Conservation (phyloP, 2,113 vertebrate species). For the Gymnocephalus cernua region DNA sequence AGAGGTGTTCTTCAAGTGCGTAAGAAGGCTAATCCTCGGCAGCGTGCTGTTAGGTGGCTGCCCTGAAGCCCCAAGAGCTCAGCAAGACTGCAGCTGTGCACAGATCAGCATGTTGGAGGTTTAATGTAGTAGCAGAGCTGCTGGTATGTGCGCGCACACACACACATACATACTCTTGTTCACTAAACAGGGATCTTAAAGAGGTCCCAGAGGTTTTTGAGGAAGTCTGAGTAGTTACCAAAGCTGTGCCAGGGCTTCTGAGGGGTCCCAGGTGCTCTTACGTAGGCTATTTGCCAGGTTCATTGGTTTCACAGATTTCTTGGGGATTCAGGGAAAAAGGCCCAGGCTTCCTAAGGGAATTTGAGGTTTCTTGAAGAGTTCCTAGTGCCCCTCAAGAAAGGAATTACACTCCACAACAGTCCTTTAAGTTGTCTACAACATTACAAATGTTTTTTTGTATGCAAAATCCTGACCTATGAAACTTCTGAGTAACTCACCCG, state of each 20-base stretch:
- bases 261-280: no score
- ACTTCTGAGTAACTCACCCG: no score
- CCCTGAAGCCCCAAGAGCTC: slow-evolving; percentile 21
- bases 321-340: not conserved
- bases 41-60: slow-evolving; percentile 8
- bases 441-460: not conserved
- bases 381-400: not conserved
- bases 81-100: slow-evolving; percentile 29
- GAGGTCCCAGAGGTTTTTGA: not conserved
- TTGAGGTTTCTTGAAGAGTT: not conserved
- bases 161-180: not conserved
- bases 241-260: not conserved
- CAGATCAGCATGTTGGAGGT: slow-evolving; percentile 30
- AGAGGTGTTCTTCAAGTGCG: slow-evolving; percentile 1
- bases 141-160: not conserved
- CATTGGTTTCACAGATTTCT: not conserved
- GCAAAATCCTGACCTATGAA: not conserved
- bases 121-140: not conserved
- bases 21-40: slow-evolving; percentile 14
- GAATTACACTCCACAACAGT: not conserved
- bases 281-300: no score
- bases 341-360: not conserved
- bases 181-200: not conserved
- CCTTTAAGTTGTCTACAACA: not conserved
- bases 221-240: not conserved